A percentile compares a stretch with the other conserved stretches of the same genome.
These are phyloP conservation scores for Megathymus violae DNA, from an alignment of 1,140 invertebrate genomes.

Conservation along the genomic window DNA sequence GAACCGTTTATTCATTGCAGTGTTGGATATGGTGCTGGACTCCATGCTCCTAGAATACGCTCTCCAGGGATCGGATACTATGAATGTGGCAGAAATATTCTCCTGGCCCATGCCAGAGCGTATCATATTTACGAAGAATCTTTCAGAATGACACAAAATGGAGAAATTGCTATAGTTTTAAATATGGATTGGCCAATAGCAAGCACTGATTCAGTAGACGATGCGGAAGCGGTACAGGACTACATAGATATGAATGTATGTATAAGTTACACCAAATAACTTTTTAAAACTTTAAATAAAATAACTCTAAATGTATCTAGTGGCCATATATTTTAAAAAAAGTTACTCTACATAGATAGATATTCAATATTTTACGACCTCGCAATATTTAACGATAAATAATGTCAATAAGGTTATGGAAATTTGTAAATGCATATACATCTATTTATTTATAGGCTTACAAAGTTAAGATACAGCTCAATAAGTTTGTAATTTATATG, in stretches of 20 bases:
- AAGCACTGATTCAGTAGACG: slow-evolving; percentile 29
- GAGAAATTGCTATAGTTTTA: slow-evolving; percentile 38
- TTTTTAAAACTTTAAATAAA: no score
- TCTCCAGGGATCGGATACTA: slow-evolving; percentile 36
- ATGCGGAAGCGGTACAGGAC: slow-evolving; percentile 36
- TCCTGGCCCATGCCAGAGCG: slow-evolving; percentile 38
- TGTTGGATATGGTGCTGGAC: slow-evolving; percentile 7
- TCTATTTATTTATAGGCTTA: no score
- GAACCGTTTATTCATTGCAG: slow-evolving; percentile 58
- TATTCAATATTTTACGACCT: no score
- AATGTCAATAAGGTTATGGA: no score
- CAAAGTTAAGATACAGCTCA: no score
- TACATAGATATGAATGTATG: slow-evolving; percentile 31
- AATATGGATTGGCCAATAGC: slow-evolving; percentile 37
- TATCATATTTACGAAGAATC: slow-evolving; percentile 40
- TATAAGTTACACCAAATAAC: no score
- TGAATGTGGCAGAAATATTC: slow-evolving; percentile 37
- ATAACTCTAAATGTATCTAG: no score
- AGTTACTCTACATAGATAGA: no score
- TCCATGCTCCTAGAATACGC: slow-evolving; percentile 33
- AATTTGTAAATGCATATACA: no score
- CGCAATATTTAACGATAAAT: no score
- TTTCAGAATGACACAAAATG: slow-evolving; percentile 34
- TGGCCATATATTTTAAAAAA: no score
- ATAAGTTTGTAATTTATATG: no score